A percentile compares a stretch with the other conserved stretches of the same genome.
Conservation (phyloP, 2,888 invertebrate species). For the Sarcophaga subvicina region DNA sequence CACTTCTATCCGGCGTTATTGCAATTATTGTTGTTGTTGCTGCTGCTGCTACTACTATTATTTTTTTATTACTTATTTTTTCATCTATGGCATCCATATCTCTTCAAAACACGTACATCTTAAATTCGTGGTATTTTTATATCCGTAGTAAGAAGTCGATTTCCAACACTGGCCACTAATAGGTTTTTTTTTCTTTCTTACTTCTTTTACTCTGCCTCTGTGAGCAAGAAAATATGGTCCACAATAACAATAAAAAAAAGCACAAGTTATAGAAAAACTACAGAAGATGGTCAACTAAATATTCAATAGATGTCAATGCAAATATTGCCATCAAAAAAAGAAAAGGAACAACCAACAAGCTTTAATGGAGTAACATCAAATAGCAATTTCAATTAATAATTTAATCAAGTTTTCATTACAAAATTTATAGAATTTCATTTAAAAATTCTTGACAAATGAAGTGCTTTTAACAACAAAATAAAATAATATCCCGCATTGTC, state of each 20-base stretch:
- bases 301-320: too few relatives aligned
- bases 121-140: slow-evolving; percentile 66
- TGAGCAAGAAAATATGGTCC: too few relatives aligned
- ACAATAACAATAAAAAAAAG: background rate
- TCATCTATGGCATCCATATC: slow-evolving; percentile 44
- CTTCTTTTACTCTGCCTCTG: too few relatives aligned
- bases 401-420: too few relatives aligned
- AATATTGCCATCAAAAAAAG: too few relatives aligned
- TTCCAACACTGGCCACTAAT: background rate
- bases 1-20: slow-evolving; percentile 1
- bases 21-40: background rate
- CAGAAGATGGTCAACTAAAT: slow-evolving; percentile 23
- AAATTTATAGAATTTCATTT: too few relatives aligned
- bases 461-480: too few relatives aligned
- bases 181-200: slow-evolving; percentile 16
- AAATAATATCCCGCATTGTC: too few relatives aligned
- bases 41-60: background rate
- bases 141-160: slow-evolving; percentile 46
- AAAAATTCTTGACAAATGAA: too few relatives aligned
- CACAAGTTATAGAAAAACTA: background rate
- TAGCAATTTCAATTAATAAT: too few relatives aligned
- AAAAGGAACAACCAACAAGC: too few relatives aligned
- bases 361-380: too few relatives aligned
- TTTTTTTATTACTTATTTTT: slow-evolving; percentile 26
- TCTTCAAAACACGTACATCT: slow-evolving; percentile 63